These are phyloP conservation scores for Mactra quadrangularis DNA, from an alignment of 1,140 invertebrate genomes.

Conservation along the genomic window DNA sequence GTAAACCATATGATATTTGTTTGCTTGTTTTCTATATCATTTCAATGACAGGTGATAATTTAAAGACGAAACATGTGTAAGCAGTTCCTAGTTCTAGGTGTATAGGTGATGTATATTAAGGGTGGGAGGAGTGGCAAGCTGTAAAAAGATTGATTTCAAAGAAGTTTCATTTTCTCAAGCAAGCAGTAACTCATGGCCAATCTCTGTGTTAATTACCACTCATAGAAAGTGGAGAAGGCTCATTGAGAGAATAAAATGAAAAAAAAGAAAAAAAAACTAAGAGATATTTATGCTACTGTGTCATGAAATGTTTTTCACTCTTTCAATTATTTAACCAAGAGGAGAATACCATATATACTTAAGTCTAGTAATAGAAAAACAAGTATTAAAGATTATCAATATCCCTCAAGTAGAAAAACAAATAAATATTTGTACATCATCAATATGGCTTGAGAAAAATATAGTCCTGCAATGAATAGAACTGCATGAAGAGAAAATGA, in stretches of 20 bases:
- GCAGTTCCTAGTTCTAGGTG: constrained; percentile 20
- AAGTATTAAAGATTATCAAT: too few relatives aligned
- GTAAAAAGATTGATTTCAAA: constrained; percentile 29
- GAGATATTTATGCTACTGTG: neutral
- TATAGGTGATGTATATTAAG: constrained; percentile 26
- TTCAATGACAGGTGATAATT: constrained; percentile 5
- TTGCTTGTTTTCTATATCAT: too few relatives aligned
- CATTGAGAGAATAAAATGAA: neutral
- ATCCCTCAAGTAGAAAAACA: too few relatives aligned
- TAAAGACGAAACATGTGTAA: constrained; percentile 46
- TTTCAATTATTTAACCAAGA: too few relatives aligned
- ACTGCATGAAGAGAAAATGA: too few relatives aligned
- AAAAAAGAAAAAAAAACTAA: neutral
- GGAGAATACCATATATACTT: too few relatives aligned
- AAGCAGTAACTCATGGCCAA: constrained; percentile 19
- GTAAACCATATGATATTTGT: too few relatives aligned
- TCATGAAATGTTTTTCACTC: neutral
- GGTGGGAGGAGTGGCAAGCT: neutral
- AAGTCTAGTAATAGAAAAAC: too few relatives aligned
- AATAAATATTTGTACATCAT: too few relatives aligned
- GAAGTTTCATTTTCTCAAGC: neutral
- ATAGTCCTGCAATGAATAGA: too few relatives aligned
- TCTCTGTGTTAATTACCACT: constrained; percentile 21
- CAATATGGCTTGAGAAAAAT: too few relatives aligned
- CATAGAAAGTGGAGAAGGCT: constrained; percentile 20